These are phyloP conservation scores for Zaprionus gabonicus DNA, from an alignment of 1,140 invertebrate species.

Conservation along the genomic window DNA sequence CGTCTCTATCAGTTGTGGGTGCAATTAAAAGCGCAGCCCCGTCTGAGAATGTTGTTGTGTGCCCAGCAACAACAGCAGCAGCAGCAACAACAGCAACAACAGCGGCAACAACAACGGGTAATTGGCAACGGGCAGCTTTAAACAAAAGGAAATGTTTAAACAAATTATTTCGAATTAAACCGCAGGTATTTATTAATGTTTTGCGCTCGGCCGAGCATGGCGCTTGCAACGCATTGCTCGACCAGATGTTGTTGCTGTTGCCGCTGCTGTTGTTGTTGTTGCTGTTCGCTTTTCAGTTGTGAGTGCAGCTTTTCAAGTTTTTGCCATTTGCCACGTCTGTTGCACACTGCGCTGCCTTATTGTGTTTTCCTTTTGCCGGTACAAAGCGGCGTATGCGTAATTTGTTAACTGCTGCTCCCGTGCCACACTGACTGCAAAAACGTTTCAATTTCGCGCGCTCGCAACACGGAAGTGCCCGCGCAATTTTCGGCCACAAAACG, in stretches of 20 bases:
- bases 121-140: conserved; percentile 50
- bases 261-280: conserved; percentile 1
- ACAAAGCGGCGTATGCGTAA: conserved; percentile 77
- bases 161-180: conserved; percentile 82
- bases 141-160: conserved; percentile 83
- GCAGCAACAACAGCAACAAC: conserved; percentile 20
- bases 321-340: conserved; percentile 26
- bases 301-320: conserved; percentile 22
- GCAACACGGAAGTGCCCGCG: conserved; percentile 43
- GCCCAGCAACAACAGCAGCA: not conserved
- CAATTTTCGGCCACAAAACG: conserved; percentile 40
- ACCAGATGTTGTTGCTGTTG: not conserved
- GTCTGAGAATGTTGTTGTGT: not conserved
- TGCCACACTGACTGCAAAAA: conserved; percentile 79
- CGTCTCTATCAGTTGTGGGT: conserved; percentile 2
- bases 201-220: conserved; percentile 76
- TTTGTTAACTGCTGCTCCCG: conserved; percentile 69
- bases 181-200: conserved; percentile 83
- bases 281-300: conserved; percentile 33
- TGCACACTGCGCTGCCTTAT: conserved; percentile 16
- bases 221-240: conserved; percentile 43
- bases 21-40: conserved; percentile 24
- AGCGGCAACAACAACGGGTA: conserved; percentile 21
- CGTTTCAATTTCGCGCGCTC: conserved; percentile 65
- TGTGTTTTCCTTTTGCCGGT: conserved; percentile 21